Evolutionary conservation across 2,888 invertebrate species (phyloP), one percentile per base, ranked within the genome.

Genomic region (Synergus itoensis): DNA sequence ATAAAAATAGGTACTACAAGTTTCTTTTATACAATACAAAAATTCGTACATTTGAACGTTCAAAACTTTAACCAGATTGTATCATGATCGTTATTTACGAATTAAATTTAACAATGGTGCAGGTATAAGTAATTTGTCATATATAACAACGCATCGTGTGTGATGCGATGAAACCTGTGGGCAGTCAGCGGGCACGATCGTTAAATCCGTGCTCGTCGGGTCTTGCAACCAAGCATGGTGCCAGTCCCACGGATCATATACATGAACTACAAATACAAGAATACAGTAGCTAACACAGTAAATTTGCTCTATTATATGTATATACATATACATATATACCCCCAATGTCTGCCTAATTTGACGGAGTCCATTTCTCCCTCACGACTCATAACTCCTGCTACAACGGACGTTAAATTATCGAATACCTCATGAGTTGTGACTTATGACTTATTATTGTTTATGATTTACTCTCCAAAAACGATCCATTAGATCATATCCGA

Each of bases 161-260:
- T 53, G 53, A 53, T 53, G n/a, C 53, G 53, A n/a, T 53, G 53
- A n/a, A 53, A 18, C 53, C 8, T 53, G 53, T 53, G 53, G 53
- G 53, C 53, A 53, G 53, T n/a, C 53, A n/a, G n/a, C n/a, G 53
- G 53, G 53, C n/a, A 53, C n/a, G n/a, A 53, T 53, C 53, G 53
- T 53, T 53, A 53, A 53, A 53, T 9, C 53, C n/a, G 53, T 53
- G 53, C 53, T n/a, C n/a, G 53, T n/a, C 53, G 53, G 53, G 3
- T 18, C 8, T 53, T 53, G 53, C 53, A 53, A 53, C 53, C n/a
- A 53, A n/a, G n/a, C 53, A 53, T 53, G 8, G 9, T 53, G 53
- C 53, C 53, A 53, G 53, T 53, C 53, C n/a, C 53, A 53, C 53
- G 3, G 5, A 53, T 8, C n/a, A 43, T 43, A 53, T 53, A n/a